These are phyloP conservation scores for Drosophila nannoptera DNA, from an alignment of 1,140 invertebrate genomes.

Conservation along the genomic window DNA sequence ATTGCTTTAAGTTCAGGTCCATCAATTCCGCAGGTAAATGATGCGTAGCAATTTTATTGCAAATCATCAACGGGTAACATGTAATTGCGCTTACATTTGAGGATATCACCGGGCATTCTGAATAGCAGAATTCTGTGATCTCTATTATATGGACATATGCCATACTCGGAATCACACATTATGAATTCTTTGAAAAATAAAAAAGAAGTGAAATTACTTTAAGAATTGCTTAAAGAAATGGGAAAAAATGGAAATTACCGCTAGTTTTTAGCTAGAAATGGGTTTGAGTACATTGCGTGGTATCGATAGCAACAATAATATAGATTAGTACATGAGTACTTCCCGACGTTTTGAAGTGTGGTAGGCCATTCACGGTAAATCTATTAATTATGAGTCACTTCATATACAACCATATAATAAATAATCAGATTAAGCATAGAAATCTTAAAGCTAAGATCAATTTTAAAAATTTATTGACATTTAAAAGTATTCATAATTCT, in stretches of 20 bases:
- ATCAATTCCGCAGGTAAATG: slow-evolving; percentile 53
- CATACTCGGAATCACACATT: slow-evolving; percentile 55
- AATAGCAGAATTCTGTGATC: slow-evolving; percentile 55
- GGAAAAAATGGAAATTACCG: slow-evolving; percentile 41
- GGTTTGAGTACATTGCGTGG: not conserved
- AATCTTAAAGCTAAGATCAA: too few relatives aligned
- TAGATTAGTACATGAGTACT: too few relatives aligned
- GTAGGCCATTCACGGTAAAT: too few relatives aligned
- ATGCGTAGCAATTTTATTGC: slow-evolving; percentile 71
- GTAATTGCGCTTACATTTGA: slow-evolving; percentile 64
- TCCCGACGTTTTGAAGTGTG: too few relatives aligned
- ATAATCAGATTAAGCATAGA: too few relatives aligned
- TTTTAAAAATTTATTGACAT: too few relatives aligned
- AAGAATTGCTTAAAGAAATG: not conserved
- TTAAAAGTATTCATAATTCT: too few relatives aligned
- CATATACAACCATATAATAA: too few relatives aligned
- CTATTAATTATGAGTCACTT: too few relatives aligned
- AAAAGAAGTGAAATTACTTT: not conserved
- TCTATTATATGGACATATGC: slow-evolving; percentile 58
- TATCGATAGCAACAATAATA: not conserved
- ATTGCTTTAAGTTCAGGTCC: slow-evolving; percentile 56
- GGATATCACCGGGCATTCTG: slow-evolving; percentile 61
- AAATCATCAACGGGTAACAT: slow-evolving; percentile 56
- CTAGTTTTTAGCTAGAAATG: slow-evolving; percentile 38
- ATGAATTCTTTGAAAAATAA: not conserved